Evolutionary conservation across 1,140 invertebrate species (phyloP), one percentile per base, ranked within the genome.

Genomic region (Drosophila insularis): DNA sequence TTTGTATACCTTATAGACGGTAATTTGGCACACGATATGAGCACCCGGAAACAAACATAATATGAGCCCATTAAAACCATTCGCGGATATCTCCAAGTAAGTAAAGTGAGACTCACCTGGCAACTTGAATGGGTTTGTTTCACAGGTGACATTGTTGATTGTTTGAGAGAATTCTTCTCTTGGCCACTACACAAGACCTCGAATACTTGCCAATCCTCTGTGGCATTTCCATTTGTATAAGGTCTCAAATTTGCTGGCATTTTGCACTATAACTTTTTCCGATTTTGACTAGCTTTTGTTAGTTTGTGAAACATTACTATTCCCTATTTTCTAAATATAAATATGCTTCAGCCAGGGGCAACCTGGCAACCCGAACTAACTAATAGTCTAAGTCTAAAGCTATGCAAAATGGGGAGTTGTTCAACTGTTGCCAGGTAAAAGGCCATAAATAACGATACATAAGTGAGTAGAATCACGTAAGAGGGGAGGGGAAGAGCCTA

Each of bases 171-270:
- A 66, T 56, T 46, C 19, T 59, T 39, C 37, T 58, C 71, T 58
- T 55, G 39, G 0, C 35, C 27, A 8, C 63, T 61, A 23, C 94
- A 93, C 54, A 95, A 90, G 0, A 94, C 92, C 91, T 95, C 94
- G 84, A 94, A 96, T 56, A 95, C 93, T 81, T 93, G 93, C 93
- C 95, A 95, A 90, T 96, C 95, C 78, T 95, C 95, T 19, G 93
- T 90, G 21, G 92, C 92, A 66, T 94, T 93, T 54, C 93, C 93
- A 68, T 72, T 78, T 13, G 78, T 86, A 10, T 59, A 56, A 50
- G 80, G 68, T 35, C 85, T 59, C 39, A 46, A 63, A 82, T 87
- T 84, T 7, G 56, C 60, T 11, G 84, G 84, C 84, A 87, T 87
- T 71, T 17, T 3, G 53, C 19, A 63, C 39, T 70, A 17, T 21